Evolutionary conservation across 2,888 invertebrate species (phyloP).

Genomic region (Idaea dimidiata): DNA sequence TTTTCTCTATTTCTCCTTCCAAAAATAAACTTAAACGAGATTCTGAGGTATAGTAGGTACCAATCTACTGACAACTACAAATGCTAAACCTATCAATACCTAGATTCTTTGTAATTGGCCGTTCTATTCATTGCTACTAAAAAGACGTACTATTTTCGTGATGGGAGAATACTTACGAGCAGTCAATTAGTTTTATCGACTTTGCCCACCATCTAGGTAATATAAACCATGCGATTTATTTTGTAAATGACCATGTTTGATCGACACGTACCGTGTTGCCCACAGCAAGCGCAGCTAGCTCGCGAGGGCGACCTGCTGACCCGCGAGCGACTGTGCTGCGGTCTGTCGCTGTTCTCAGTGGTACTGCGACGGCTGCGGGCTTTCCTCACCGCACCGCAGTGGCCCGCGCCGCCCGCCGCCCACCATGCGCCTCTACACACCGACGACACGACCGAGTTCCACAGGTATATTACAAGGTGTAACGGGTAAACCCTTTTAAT

Average conservation of each 20-base stretch:
- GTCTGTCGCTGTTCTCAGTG: slow-evolving; percentile 97
- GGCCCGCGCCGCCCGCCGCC: slow-evolving; percentile 96
- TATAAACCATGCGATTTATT: too few species aligned
- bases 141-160: too few species aligned
- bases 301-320: slow-evolving; percentile 97
- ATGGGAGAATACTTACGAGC: too few species aligned
- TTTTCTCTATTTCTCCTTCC: too few species aligned
- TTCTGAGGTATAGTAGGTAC: too few species aligned
- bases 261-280: slow-evolving; percentile 9
- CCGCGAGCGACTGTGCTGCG: slow-evolving; percentile 97
- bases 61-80: too few species aligned
- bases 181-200: too few species aligned
- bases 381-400: slow-evolving; percentile 93
- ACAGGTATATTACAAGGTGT: slow-evolving; percentile 68
- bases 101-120: too few species aligned
- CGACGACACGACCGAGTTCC: slow-evolving; percentile 98
- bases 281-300: slow-evolving; percentile 95
- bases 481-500: neutral
- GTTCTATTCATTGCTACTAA: too few species aligned
- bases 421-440: slow-evolving; percentile 97
- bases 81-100: too few species aligned
- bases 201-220: too few species aligned
- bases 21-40: too few species aligned
- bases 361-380: slow-evolving; percentile 92
- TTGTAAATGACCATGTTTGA: neutral